A percentile compares a stretch with the other conserved stretches of the same genome.
phyloP scores from a whole-genome alignment of 2,113 vertebrate genomes.

The Albula goreensis region DNA sequence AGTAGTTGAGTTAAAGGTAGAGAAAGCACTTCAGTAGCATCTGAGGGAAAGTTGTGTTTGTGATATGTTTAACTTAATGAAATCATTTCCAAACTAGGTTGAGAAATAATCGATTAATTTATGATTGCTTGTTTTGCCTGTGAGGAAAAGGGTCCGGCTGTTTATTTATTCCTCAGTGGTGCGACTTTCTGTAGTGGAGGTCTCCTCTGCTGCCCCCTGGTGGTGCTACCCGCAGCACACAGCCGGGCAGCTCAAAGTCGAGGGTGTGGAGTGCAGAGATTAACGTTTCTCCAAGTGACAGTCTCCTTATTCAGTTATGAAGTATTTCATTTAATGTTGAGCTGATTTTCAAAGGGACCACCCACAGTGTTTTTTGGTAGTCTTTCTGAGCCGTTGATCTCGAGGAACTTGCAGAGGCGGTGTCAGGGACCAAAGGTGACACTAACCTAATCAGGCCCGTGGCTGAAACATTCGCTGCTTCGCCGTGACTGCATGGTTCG shows the following conservation, averaged over 20 bases:
- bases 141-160: background rate
- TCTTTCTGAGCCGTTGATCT: background rate
- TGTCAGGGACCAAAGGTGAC: background rate
- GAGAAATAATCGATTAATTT: background rate
- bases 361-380: background rate
- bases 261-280: background rate
- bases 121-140: background rate
- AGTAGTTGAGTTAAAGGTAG: background rate
- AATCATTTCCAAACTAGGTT: too few relatives aligned
- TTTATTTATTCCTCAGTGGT: background rate
- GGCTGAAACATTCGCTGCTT: constrained; percentile 12
- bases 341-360: background rate
- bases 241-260: background rate
- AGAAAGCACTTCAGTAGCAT: background rate
- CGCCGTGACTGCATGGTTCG: constrained; percentile 18
- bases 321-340: background rate
- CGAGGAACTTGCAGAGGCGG: background rate
- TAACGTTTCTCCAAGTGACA: background rate
- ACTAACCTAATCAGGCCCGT: constrained; percentile 16
- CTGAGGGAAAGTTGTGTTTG: background rate
- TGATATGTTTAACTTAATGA: background rate
- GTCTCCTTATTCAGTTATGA: background rate
- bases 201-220: constrained; percentile 38
- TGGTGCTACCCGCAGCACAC: constrained; percentile 15
- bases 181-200: background rate